Percentiles rank a stretch among this genome's conserved stretches.
Conservation (phyloP, 2,797 vertebrate species). For the Rhinichthys osculus region DNA sequence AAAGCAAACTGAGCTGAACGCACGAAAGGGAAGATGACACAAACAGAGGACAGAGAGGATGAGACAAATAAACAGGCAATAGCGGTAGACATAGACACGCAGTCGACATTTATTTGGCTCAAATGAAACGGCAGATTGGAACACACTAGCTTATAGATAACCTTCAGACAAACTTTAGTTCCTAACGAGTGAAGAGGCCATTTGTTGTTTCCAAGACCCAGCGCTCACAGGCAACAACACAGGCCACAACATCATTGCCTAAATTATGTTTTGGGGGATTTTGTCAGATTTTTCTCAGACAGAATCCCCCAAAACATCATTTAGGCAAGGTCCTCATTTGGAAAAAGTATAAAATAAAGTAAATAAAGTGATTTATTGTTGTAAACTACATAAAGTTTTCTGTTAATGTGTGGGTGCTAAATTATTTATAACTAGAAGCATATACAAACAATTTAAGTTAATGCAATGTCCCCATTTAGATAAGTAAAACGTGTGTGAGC, state of each 20-base stretch:
- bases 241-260: too few species aligned
- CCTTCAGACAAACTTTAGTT: not conserved
- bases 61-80: not conserved
- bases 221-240: not conserved
- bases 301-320: too few species aligned
- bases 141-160: not conserved
- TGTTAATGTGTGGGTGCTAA: not conserved
- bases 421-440: not conserved
- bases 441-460: not conserved
- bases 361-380: not conserved
- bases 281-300: too few species aligned
- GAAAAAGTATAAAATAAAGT: not conserved
- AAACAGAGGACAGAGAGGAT: too few species aligned
- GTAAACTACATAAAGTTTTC: too few species aligned
- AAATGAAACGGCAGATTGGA: not conserved
- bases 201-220: not conserved
- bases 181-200: not conserved
- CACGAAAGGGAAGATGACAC: not conserved
- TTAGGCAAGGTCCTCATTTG: too few species aligned
- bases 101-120: not conserved
- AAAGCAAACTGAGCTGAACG: not conserved
- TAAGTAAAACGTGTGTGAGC: not conserved
- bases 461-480: not conserved
- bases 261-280: too few species aligned
- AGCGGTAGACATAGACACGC: not conserved